Conservation (phyloP, 1,140 invertebrate genomes). For the Trichonephila clavipes region DNA sequence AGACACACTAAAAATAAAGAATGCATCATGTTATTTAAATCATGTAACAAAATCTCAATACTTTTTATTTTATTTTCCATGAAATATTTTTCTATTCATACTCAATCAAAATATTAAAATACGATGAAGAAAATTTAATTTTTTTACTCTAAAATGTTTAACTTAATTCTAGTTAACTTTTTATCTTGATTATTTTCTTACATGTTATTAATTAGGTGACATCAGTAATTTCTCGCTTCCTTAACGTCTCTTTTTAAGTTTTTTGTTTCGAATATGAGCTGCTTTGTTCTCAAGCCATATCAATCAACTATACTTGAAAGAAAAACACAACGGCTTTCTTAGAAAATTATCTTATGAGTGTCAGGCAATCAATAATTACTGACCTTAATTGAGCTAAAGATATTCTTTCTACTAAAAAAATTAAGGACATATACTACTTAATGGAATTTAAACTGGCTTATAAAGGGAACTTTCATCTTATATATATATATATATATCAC, state of each 20-base stretch:
- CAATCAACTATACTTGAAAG: not conserved
- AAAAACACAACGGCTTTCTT: not conserved
- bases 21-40: not conserved
- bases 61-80: not conserved
- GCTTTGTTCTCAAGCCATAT: conserved; percentile 15
- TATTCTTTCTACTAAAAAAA: not conserved
- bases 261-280: not conserved
- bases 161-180: not conserved
- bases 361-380: conserved; percentile 35
- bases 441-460: not conserved
- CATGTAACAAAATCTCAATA: not conserved
- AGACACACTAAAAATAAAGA: too few species aligned
- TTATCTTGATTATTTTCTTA: conserved; percentile 23
- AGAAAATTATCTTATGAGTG: conserved; percentile 36
- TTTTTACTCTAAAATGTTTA: not conserved
- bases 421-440: not conserved
- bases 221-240: not conserved
- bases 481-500: not conserved
- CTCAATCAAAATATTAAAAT: not conserved
- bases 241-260: not conserved
- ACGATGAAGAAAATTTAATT: not conserved
- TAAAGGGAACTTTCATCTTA: not conserved
- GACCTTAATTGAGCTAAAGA: conserved; percentile 45
- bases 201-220: conserved; percentile 25
- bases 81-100: not conserved